Evolutionary conservation across 2,888 invertebrate species (phyloP), one percentile per base, ranked within the genome.

Genomic region (Eustalomyia histrio): DNA sequence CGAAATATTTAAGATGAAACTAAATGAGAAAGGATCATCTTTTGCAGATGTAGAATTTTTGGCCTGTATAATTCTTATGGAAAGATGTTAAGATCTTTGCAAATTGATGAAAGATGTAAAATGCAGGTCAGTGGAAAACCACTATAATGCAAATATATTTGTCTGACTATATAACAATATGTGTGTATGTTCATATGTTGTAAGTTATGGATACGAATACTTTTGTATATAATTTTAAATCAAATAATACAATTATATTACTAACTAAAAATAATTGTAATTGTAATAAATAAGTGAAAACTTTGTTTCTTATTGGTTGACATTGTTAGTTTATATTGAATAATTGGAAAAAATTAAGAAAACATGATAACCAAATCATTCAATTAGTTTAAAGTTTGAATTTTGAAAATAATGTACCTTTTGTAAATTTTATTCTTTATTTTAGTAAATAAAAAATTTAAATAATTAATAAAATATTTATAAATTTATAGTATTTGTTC

Each of bases 341-440:
- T 33, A 52, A 67, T 60, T 35, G 16, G 21, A 55, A 33, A 8
- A 17, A n/a, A 29, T 29, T 29, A 29, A 29, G 14, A 6, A 58
- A 10, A 57, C 17, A 61, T 71, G 24, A 71, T 57, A 57, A 55
- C 17, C 17, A 50, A 72, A 53, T 76, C 52, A 76, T 76, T 58
- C 53, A 57, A 63, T 64, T 69, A 69, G 47, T 74, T 73, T 73
- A 76, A 64, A 47, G 53, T 76, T 80, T 60, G 33, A 73, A 71
- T 74, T 76, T 76, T 74, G 68, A 78, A 81, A 76, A 81, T 71
- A 76, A 81, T 74, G 80, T 81, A 81, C 80, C 80, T 81, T 76
- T 81, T 81, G 76, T 78, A 81, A 78, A 76, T 74, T 78, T 57
- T 78, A 81, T 81, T 78, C 73, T 69, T 29, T 29, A 29, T 7